Conservation (phyloP, 2,113 vertebrate species). For the Rallus limicola region DNA sequence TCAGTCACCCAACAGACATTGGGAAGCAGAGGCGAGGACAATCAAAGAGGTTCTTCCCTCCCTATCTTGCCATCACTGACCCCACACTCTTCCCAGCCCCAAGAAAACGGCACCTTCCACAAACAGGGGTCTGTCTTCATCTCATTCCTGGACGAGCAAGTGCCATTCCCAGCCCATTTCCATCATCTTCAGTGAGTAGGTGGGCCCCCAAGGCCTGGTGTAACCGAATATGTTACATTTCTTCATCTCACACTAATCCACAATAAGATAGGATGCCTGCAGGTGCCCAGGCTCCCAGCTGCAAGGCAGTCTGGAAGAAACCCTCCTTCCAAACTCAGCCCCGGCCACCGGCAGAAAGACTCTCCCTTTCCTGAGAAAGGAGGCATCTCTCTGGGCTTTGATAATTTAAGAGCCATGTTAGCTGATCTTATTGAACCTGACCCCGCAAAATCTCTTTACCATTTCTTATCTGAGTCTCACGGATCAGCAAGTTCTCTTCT, state of each 20-base stretch:
- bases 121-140: background rate
- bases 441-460: slow-evolving; percentile 71
- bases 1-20: rapidly evolving
- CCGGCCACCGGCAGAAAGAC: background rate
- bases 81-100: background rate
- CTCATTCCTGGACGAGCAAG: background rate
- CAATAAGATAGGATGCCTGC: background rate
- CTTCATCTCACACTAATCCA: background rate
- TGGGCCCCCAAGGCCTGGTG: background rate
- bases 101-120: background rate
- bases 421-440: background rate
- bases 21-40: background rate
- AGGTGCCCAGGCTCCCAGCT: background rate
- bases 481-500: slow-evolving; percentile 72
- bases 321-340: background rate
- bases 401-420: background rate
- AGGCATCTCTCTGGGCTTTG: background rate
- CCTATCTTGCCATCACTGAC: background rate
- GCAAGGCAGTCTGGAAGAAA: background rate
- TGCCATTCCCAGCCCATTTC: background rate
- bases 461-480: slow-evolving; percentile 71
- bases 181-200: background rate
- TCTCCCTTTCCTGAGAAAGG: background rate
- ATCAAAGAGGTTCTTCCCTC: background rate
- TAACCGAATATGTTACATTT: background rate